Conservation (phyloP, 2,797 vertebrate species). For the Mionectes olivaceus region DNA sequence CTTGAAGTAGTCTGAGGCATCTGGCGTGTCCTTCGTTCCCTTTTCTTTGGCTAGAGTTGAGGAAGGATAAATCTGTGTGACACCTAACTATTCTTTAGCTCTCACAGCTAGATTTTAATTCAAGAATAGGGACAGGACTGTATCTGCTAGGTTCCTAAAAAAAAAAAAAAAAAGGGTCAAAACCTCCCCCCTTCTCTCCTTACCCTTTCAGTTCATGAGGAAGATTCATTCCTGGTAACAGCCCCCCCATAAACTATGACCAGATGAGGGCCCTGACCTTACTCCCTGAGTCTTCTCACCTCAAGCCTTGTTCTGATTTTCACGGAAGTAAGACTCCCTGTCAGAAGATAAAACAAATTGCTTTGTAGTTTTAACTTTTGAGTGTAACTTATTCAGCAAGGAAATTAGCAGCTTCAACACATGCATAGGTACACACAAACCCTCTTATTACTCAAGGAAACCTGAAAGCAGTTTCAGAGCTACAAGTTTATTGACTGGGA, state of each 20-base stretch:
- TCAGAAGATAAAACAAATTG: constrained; percentile 3
- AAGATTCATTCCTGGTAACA: neutral
- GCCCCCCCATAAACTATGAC: neutral
- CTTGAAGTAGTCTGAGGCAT: constrained; percentile 18
- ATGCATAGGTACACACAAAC: constrained; percentile 34
- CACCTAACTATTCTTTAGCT: neutral
- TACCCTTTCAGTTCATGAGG: neutral
- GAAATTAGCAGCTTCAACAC: constrained; percentile 36
- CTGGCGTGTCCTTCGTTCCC: neutral
- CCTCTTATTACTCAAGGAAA: constrained; percentile 46
- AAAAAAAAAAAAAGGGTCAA: neutral
- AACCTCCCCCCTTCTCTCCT: neutral
- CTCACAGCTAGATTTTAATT: neutral
- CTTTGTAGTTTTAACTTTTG: constrained; percentile 1
- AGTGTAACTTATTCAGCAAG: constrained; percentile 1
- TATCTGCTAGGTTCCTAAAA: neutral
- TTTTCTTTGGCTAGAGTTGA: constrained; percentile 6
- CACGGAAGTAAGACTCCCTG: neutral
- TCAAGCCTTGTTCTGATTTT: neutral
- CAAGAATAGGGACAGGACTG: neutral
- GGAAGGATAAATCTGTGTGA: neutral
- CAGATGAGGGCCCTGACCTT: neutral
- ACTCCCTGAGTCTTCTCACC: neutral
- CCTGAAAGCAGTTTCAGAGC: constrained; percentile 59
- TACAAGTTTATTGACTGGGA: constrained; percentile 69